Evolutionary conservation across 1,140 invertebrate genomes (phyloP).

Genomic region (Zaprionus camerounensis): DNA sequence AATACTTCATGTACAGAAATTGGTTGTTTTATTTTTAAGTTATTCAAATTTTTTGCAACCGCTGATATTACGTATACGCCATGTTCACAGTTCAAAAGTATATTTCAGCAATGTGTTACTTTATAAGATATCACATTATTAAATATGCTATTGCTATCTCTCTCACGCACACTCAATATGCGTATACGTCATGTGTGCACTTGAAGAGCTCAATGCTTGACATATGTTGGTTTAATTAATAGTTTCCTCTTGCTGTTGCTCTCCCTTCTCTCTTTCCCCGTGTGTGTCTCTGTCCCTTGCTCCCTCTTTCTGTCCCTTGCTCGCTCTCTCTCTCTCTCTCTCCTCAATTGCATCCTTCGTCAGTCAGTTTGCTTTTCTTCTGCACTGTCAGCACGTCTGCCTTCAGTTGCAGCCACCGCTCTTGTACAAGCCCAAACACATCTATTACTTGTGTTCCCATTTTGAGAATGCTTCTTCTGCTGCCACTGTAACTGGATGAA

Average conservation of each 20-base stretch:
- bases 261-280: background rate
- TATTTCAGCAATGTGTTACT: background rate
- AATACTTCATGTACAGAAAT: no score
- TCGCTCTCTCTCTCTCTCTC: background rate
- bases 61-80: background rate
- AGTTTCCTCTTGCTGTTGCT: background rate
- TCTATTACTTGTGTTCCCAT: background rate
- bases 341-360: background rate
- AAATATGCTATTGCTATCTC: background rate
- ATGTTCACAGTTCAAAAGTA: background rate
- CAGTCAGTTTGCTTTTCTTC: background rate
- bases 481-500: background rate
- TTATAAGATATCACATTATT: background rate
- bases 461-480: background rate
- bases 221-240: conserved; percentile 12
- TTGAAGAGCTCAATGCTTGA: conserved; percentile 7
- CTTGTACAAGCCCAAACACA: background rate
- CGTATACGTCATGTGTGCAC: conserved; percentile 4
- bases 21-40: no score
- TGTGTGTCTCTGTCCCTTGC: background rate
- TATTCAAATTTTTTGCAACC: no score
- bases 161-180: background rate
- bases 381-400: background rate
- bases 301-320: background rate
- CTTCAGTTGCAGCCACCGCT: background rate